Conservation (phyloP, 2,113 vertebrate species). For the Tor tambroides region DNA sequence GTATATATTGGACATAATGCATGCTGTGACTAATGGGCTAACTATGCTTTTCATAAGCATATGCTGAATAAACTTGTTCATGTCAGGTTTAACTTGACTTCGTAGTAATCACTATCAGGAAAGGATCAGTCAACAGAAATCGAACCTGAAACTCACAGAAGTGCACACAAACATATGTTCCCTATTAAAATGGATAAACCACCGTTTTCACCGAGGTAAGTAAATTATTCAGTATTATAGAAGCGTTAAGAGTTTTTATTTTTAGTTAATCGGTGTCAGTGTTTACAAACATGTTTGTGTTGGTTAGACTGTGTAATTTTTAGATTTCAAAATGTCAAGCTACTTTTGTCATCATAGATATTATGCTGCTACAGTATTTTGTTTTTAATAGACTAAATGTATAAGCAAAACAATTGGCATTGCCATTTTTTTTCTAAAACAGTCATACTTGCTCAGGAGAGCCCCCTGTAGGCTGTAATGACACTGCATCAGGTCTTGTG, state of each 20-base stretch:
- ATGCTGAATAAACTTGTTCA: neutral
- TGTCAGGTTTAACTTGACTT: neutral
- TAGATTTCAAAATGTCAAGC: neutral
- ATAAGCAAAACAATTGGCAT: neutral
- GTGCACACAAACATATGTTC: neutral
- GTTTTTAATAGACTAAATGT: neutral
- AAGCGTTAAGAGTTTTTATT: neutral
- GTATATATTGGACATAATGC: neutral
- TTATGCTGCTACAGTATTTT: neutral
- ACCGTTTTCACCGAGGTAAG: constrained; percentile 32
- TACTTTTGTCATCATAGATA: neutral
- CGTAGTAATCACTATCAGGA: too few species aligned
- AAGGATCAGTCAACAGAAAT: neutral
- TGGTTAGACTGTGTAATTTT: neutral
- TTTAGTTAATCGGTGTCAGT: neutral
- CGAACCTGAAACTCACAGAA: neutral
- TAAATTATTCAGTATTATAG: neutral
- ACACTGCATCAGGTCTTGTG: neutral
- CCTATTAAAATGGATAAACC: neutral
- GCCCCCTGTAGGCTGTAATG: constrained; percentile 38
- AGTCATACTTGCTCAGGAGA: constrained; percentile 5
- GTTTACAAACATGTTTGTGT: neutral
- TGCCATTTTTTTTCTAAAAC: neutral
- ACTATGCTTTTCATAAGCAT: neutral
- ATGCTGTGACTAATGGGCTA: neutral